Percentiles rank a stretch among this genome's conserved stretches.
These are phyloP conservation scores for Nemapogon koenigi DNA, from an alignment of 2,888 invertebrate species.

Conservation along the genomic window DNA sequence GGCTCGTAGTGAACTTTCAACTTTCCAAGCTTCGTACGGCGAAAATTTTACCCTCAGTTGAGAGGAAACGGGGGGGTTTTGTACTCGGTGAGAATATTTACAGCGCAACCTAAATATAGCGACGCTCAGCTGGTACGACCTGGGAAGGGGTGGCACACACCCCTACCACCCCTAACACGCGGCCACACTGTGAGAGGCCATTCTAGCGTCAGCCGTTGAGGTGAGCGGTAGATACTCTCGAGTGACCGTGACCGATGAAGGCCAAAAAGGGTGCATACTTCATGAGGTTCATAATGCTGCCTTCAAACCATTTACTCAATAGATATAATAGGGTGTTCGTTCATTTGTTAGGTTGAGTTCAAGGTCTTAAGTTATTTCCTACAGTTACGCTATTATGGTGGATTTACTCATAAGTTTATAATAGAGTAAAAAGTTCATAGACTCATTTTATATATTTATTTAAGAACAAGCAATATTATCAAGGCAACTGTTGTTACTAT, in stretches of 20 bases:
- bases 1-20: conserved; percentile 61
- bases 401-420: too few species aligned
- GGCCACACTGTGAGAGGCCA: conserved; percentile 35
- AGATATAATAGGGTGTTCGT: background rate
- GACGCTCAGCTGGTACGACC: conserved; percentile 58
- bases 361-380: too few species aligned
- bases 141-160: conserved; percentile 27
- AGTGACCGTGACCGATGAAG: conserved; percentile 46
- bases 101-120: conserved; percentile 65
- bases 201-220: conserved; percentile 41
- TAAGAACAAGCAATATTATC: too few species aligned
- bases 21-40: conserved; percentile 25
- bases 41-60: conserved; percentile 16
- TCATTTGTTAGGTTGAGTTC: background rate
- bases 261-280: conserved; percentile 6
- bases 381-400: too few species aligned
- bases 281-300: too few species aligned
- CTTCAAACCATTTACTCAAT: background rate
- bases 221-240: conserved; percentile 39
- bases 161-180: conserved; percentile 9
- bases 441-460: too few species aligned
- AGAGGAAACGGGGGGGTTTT: conserved; percentile 32
- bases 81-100: conserved; percentile 63
- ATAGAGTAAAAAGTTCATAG: too few species aligned
- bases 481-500: too few species aligned